Base-by-base conservation (phyloP, 2,113 vertebrate species). In the Syrmaticus mikado region DNA sequence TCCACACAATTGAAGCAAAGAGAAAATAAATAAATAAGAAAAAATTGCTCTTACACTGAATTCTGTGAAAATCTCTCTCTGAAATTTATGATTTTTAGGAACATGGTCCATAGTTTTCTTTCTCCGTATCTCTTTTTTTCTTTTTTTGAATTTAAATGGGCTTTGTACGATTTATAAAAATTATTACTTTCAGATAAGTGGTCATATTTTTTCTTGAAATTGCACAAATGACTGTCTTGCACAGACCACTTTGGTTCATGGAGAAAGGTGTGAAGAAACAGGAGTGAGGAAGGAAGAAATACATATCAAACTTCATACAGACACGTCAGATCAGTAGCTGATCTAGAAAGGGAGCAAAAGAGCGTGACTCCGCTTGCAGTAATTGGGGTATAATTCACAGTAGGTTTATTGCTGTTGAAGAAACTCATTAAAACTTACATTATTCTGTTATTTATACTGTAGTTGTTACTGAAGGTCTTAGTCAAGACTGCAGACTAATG, bases 11-110 rank as follows among this genome's bases (percentile, higher is more conserved):
- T 92, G 94, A 87, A 61, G 60, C 65, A 81, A 77, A 94, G 55
- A 80, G 55, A 67, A 85, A 95, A 95, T 85, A 92, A 66, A 92
- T 46, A 90, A 93, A 85, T 80, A 74, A 77, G 67, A 55, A 60
- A 32, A 77, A 91, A 85, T 83, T 80, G 27, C 25, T 77, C 55
- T 80, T 34, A 82, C 46, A 52, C 17, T 24, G 36, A 91, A 66
- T 87, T 79, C 18, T 75, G 30, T 55, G 74, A 43, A 61, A 78
- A 85, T 10, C 11, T 21, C 6, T 62, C 30, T 36, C 36, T 64
- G 50, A 92, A 66, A 18, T 60, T 74, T 43, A 43, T 20, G 20
- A 24, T 80, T 89, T 74, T 74, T 46, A 67, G 52, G 25, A 91
- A 55, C 3, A 52, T 36, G 3, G 13, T 55, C 15, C 12, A 80